Evolutionary conservation across 2,888 invertebrate species (phyloP).

Genomic region (Malacosoma neustria): DNA sequence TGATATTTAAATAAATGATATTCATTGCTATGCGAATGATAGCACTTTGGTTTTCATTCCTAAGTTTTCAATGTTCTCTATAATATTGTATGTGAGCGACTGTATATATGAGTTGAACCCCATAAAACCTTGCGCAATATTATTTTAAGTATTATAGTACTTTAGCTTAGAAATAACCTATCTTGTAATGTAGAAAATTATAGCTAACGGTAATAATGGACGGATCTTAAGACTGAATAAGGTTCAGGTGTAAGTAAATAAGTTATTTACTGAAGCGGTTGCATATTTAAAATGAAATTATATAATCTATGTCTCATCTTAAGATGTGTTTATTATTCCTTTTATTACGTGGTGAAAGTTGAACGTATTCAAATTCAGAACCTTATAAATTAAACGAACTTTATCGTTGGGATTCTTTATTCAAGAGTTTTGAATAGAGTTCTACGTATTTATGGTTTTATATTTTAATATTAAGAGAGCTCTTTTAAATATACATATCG

Average conservation of each 20-base stretch:
- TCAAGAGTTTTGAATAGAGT: neutral
- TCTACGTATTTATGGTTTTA: constrained; percentile 1
- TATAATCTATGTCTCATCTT: constrained; percentile 31
- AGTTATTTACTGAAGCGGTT: constrained; percentile 27
- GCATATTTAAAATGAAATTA: constrained; percentile 5
- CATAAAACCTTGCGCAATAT: neutral
- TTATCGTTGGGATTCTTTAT: neutral
- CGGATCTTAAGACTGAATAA: constrained; percentile 62
- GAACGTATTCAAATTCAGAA: constrained; percentile 2
- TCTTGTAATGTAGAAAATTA: neutral
- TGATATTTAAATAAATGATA: too few species aligned
- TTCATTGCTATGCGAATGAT: too few species aligned
- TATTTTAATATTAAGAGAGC: neutral
- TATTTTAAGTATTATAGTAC: neutral
- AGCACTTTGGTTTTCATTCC: too few species aligned
- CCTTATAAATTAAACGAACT: neutral
- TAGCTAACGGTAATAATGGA: constrained; percentile 44
- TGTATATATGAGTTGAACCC: neutral
- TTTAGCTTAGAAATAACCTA: neutral
- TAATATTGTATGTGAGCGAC: neutral
- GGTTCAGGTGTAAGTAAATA: constrained; percentile 23
- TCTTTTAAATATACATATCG: constrained; percentile 5
- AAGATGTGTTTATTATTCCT: constrained; percentile 61
- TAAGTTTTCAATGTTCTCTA: too few species aligned
- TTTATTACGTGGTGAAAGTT: constrained; percentile 6